phyloP scores from a whole-genome alignment of 2,113 vertebrate species.

The Phasianus colchicus region DNA sequence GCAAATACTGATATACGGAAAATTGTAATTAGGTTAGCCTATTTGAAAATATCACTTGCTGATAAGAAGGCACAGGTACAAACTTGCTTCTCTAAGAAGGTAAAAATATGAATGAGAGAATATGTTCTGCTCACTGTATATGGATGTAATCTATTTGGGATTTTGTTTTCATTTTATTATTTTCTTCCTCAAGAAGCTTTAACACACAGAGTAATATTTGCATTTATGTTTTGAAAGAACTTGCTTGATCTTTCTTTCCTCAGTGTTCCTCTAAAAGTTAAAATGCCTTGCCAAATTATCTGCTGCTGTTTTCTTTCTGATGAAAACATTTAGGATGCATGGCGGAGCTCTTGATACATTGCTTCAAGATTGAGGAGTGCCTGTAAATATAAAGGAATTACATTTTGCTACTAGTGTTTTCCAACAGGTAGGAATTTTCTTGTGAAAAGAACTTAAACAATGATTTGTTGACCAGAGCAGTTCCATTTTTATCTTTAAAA shows the following conservation, averaged over 20 bases:
- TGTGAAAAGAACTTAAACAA: conserved; percentile 1
- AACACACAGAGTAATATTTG: background rate
- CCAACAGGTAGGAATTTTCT: background rate
- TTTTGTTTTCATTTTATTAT: background rate
- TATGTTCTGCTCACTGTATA: background rate
- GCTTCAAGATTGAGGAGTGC: background rate
- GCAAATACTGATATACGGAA: background rate
- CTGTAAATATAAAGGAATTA: background rate
- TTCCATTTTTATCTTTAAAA: conserved; percentile 36
- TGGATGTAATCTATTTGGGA: background rate
- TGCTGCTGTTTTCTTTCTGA: background rate
- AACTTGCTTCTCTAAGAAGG: background rate
- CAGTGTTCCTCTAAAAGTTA: background rate
- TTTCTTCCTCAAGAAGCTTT: background rate
- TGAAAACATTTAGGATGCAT: background rate
- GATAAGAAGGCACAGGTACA: background rate
- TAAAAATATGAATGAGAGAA: background rate
- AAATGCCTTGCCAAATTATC: background rate
- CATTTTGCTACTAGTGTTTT: background rate
- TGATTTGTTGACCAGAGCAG: conserved; percentile 24
- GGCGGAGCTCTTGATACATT: background rate
- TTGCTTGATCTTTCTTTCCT: background rate
- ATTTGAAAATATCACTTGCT: background rate
- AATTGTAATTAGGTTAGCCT: background rate
- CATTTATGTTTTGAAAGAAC: background rate